Percentiles rank a stretch among this genome's conserved stretches.
Evolutionary conservation across 2,797 vertebrate species (phyloP).

Genomic region (Catamblyrhynchus diadema): DNA sequence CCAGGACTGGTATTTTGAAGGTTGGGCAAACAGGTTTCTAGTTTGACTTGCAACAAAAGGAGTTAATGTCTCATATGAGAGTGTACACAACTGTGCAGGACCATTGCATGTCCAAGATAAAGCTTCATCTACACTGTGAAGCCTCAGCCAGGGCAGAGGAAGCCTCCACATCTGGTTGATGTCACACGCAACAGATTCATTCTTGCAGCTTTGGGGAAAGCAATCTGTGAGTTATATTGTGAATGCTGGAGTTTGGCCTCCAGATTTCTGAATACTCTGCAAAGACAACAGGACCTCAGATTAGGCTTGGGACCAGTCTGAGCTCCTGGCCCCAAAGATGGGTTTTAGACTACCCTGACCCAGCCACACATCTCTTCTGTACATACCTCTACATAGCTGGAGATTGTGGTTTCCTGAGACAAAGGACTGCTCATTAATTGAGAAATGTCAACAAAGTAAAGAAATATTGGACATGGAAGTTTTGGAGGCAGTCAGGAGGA

Average conservation of each 20-base stretch:
- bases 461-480: neutral
- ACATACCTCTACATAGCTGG: rapidly evolving
- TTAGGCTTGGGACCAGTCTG: neutral
- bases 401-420: neutral
- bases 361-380: neutral
- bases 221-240: neutral
- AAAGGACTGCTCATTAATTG: neutral
- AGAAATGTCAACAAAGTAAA: neutral
- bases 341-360: neutral
- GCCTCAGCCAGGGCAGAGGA: neutral
- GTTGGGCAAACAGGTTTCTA: neutral
- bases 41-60: neutral
- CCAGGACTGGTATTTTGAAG: neutral
- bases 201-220: neutral
- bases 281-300: neutral
- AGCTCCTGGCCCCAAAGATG: neutral
- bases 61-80: neutral
- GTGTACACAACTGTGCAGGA: neutral
- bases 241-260: neutral
- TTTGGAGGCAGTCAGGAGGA: neutral
- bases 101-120: neutral
- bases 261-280: neutral
- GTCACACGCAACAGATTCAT: neutral
- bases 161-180: neutral
- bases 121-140: neutral